Evolutionary conservation across 2,797 vertebrate species (phyloP).

Genomic region (Carcharodon carcharias): DNA sequence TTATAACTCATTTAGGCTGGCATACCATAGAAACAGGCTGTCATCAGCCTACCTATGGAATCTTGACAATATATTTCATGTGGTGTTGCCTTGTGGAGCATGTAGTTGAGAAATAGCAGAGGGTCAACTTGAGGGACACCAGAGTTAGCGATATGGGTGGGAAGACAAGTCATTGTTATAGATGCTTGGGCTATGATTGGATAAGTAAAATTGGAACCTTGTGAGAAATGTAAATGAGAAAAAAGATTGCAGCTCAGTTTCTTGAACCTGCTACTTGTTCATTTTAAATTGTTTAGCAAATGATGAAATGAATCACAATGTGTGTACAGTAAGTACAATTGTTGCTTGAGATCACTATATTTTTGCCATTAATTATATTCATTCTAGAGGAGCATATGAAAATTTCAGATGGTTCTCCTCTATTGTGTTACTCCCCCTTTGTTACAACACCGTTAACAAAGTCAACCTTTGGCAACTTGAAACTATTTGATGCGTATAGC

Average conservation of each 20-base stretch:
- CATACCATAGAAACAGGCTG: no score
- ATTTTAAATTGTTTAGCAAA: neutral
- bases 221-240: neutral
- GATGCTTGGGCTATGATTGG: neutral
- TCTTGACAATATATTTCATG: neutral
- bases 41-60: neutral
- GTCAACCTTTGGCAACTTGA: neutral
- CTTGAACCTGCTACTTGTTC: neutral
- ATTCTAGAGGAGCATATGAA: neutral
- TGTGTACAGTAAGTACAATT: neutral
- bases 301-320: neutral
- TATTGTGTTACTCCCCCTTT: neutral
- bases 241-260: neutral
- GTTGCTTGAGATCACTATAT: neutral
- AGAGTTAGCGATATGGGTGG: no score
- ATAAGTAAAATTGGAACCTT: neutral
- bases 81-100: no score
- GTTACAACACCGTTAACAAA: neutral
- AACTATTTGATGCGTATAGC: neutral
- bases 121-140: neutral
- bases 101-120: neutral
- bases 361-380: neutral
- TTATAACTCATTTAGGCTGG: no score
- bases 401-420: neutral
- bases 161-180: neutral